These are phyloP conservation scores for Drosophila mettleri DNA, from an alignment of 2,888 invertebrate genomes.

Conservation along the genomic window DNA sequence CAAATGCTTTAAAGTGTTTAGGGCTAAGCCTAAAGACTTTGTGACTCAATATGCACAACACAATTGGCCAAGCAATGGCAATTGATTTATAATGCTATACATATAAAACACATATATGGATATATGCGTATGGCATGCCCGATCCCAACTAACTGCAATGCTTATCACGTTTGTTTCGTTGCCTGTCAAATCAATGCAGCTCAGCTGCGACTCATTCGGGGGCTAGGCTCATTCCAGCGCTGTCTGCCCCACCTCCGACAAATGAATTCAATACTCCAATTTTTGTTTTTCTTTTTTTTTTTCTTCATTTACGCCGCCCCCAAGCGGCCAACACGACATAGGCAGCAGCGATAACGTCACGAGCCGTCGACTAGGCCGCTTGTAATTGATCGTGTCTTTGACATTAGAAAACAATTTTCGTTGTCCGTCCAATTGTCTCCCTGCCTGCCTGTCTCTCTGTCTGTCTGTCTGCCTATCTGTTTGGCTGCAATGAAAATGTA, in stretches of 20 bases:
- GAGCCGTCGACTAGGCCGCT: constrained; percentile 66
- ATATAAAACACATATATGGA: background rate
- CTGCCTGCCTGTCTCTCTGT: constrained; percentile 1
- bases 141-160: constrained; percentile 29
- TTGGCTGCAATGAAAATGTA: constrained; percentile 51
- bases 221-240: constrained; percentile 27
- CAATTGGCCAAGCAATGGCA: constrained; percentile 21
- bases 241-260: constrained; percentile 6
- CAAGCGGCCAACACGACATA: constrained; percentile 3
- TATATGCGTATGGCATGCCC: constrained; percentile 7
- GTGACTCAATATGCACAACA: constrained; percentile 40
- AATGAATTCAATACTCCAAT: constrained; percentile 15
- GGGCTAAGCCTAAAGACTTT: background rate
- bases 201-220: constrained; percentile 19
- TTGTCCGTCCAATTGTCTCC: constrained; percentile 17
- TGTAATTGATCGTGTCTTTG: constrained; percentile 77
- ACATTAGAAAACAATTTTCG: constrained; percentile 70
- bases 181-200: constrained; percentile 30
- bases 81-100: constrained; percentile 29
- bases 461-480: constrained; percentile 9
- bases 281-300: background rate
- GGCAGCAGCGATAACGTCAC: constrained; percentile 41
- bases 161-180: constrained; percentile 39
- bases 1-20: background rate
- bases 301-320: no score